These are phyloP conservation scores for Helicoverpa assulta DNA, from an alignment of 2,888 invertebrate species.

Conservation along the genomic window DNA sequence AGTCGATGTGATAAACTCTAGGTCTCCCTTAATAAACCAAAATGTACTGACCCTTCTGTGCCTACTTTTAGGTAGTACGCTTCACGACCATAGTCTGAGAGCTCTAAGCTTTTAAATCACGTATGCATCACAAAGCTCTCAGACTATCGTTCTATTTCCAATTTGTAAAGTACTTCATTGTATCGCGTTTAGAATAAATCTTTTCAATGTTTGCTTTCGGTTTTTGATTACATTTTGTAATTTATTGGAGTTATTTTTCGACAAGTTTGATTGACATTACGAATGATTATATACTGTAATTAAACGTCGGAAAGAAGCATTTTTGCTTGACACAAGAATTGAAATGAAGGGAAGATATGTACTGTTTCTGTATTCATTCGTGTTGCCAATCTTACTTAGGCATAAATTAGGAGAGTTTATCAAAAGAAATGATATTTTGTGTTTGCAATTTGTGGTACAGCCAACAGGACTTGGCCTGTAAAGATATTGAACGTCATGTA, in stretches of 20 bases:
- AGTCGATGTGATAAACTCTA: conserved; percentile 88
- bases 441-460: conserved; percentile 22
- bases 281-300: conserved; percentile 5
- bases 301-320: neutral
- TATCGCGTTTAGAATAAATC: conserved; percentile 60
- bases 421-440: conserved; percentile 14
- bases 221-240: conserved; percentile 45
- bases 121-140: conserved; percentile 58
- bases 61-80: conserved; percentile 81
- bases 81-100: conserved; percentile 66
- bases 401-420: conserved; percentile 14
- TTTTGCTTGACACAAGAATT: neutral
- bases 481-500: neutral
- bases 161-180: conserved; percentile 74
- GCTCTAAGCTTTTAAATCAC: conserved; percentile 54
- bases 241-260: conserved; percentile 23
- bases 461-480: conserved; percentile 18
- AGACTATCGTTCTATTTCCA: conserved; percentile 68
- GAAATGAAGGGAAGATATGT: neutral
- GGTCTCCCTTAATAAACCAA: conserved; percentile 86
- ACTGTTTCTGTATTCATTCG: neutral
- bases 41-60: conserved; percentile 90
- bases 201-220: conserved; percentile 69
- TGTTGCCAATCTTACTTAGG: conserved; percentile 23
- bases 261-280: conserved; percentile 31